These are phyloP conservation scores for Prietella phreatophila DNA, from an alignment of 2,113 vertebrate genomes.

Conservation along the genomic window DNA sequence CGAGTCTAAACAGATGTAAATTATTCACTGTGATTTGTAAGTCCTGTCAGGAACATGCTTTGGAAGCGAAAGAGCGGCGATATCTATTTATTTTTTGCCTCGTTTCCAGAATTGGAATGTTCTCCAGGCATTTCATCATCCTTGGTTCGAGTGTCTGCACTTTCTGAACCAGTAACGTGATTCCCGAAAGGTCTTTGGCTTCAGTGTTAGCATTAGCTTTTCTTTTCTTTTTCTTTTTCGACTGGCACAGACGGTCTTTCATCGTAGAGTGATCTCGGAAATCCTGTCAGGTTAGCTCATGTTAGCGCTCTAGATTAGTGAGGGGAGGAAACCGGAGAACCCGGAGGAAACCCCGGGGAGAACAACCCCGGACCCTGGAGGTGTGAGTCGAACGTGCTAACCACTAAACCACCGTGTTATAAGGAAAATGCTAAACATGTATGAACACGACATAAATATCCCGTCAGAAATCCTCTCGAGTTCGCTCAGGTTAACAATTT, in stretches of 20 bases:
- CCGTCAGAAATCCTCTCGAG: not conserved
- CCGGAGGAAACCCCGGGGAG: no score
- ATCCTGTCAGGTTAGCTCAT: not conserved
- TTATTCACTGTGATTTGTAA: slow-evolving; percentile 17
- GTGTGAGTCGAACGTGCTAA: no score
- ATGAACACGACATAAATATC: not conserved
- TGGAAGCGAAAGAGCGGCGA: not conserved
- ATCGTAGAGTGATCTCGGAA: not conserved
- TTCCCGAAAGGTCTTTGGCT: not conserved
- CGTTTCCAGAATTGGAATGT: not conserved
- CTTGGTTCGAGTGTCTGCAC: not conserved
- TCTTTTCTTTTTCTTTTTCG: not conserved
- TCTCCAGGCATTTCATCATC: slow-evolving; percentile 16
- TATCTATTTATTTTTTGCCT: slow-evolving; percentile 12
- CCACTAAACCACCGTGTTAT: not conserved
- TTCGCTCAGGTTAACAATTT: not conserved
- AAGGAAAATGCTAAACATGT: not conserved
- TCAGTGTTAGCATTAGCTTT: slow-evolving; percentile 22
- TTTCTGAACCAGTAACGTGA: not conserved
- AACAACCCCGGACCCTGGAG: no score
- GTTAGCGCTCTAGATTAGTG: not conserved
- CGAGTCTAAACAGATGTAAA: slow-evolving; percentile 32
- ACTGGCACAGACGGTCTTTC: not conserved
- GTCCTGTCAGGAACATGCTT: slow-evolving; percentile 24
- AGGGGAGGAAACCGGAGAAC: no score